phyloP scores from a whole-genome alignment of 2,888 invertebrate genomes.

The Hypselothyrea guttata region DNA sequence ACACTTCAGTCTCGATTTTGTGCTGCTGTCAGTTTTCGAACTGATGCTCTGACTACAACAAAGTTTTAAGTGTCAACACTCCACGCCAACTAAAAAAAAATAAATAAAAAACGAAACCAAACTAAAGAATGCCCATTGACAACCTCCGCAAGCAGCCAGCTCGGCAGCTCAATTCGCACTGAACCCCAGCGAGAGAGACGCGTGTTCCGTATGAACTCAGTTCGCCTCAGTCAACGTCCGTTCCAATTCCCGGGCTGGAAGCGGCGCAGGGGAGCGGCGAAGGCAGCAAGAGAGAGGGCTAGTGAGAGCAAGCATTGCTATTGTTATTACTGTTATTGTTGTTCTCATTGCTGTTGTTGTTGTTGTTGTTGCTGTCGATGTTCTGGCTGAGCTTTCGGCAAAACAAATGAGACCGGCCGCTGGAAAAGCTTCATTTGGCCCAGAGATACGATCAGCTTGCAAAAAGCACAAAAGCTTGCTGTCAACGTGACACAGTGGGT shows the following conservation, averaged over 20 bases:
- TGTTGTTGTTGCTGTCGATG: too few relatives aligned
- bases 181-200: conserved; percentile 29
- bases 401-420: conserved; percentile 16
- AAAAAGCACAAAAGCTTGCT: not conserved
- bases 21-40: too few relatives aligned
- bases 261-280: not conserved
- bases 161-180: conserved; percentile 60
- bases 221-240: conserved; percentile 2
- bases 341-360: too few relatives aligned
- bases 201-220: conserved; percentile 19
- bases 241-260: conserved; percentile 11
- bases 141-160: conserved; percentile 34
- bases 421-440: conserved; percentile 44
- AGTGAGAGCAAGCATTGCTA: not conserved
- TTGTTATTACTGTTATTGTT: too few relatives aligned
- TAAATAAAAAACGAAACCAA: conserved; percentile 3
- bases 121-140: conserved; percentile 14
- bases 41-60: too few relatives aligned
- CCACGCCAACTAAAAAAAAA: not conserved
- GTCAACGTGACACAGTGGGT: too few relatives aligned
- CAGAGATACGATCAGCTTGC: not conserved
- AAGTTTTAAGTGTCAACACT: not conserved
- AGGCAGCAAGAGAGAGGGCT: not conserved
- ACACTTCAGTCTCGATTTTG: too few relatives aligned
- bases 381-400: conserved; percentile 45